These are phyloP conservation scores for Theretra japonica DNA, from an alignment of 2,888 invertebrate species.

Conservation along the genomic window DNA sequence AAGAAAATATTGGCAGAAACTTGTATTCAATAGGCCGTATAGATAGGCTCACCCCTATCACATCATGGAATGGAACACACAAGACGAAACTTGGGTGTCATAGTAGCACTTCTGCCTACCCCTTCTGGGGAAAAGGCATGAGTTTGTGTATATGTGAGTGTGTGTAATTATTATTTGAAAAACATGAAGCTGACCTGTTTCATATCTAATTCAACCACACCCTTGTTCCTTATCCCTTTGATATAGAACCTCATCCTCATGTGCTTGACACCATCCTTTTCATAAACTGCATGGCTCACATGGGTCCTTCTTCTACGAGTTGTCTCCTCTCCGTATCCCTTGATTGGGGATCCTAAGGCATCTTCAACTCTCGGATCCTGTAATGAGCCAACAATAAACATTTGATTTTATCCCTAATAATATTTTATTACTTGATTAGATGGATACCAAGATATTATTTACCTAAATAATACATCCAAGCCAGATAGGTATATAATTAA, in stretches of 20 bases:
- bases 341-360: slow-evolving; percentile 95
- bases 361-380: slow-evolving; percentile 90
- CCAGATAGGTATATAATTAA: too few species aligned
- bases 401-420: neutral
- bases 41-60: too few species aligned
- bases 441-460: neutral
- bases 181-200: slow-evolving; percentile 85
- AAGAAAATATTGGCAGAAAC: too few species aligned
- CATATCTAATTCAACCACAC: slow-evolving; percentile 94
- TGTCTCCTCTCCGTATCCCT: slow-evolving; percentile 94
- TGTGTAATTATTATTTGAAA: neutral
- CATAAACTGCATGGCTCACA: slow-evolving; percentile 91
- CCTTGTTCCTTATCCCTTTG: slow-evolving; percentile 92
- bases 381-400: slow-evolving; percentile 38
- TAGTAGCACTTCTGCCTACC: too few species aligned
- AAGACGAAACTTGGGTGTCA: too few species aligned
- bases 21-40: too few species aligned
- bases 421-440: neutral
- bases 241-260: slow-evolving; percentile 96
- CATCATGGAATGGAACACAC: too few species aligned
- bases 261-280: slow-evolving; percentile 90
- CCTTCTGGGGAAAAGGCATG: too few species aligned
- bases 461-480: too few species aligned
- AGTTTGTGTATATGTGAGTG: too few species aligned
- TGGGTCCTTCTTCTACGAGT: slow-evolving; percentile 92